Evolutionary conservation across 2,113 vertebrate species (phyloP).

Genomic region (Rhineura floridana): DNA sequence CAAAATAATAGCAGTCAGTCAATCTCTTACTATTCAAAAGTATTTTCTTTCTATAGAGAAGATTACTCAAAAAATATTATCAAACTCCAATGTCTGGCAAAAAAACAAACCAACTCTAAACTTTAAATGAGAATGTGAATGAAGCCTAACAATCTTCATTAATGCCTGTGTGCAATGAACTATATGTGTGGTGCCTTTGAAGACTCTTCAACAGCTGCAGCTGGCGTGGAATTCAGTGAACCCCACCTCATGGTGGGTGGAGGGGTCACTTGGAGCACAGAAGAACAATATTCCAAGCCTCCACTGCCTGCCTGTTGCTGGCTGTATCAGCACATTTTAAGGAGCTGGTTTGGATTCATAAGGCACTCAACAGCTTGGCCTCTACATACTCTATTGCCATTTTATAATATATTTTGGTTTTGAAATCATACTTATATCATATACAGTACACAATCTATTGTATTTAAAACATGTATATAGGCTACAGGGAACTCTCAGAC

Average conservation of each 20-base stretch:
- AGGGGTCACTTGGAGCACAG: background rate
- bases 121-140: background rate
- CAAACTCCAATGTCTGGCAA: background rate
- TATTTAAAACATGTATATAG: background rate
- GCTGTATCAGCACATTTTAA: background rate
- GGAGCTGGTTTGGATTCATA: background rate
- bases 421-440: background rate
- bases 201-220: constrained; percentile 28
- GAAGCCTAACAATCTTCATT: background rate
- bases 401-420: background rate
- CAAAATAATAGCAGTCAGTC: background rate
- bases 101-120: background rate
- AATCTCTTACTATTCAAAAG: background rate
- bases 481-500: background rate
- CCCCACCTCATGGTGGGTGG: constrained; percentile 26
- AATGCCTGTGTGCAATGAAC: background rate
- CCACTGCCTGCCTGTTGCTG: background rate
- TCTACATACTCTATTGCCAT: background rate
- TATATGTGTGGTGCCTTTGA: background rate
- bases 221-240: constrained; percentile 22
- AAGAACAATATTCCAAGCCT: background rate
- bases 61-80: background rate
- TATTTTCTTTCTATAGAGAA: background rate
- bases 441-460: background rate
- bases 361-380: background rate